phyloP scores from a whole-genome alignment of 92 coral and sea anemone genomes.

The Micromussa lordhowensis region DNA sequence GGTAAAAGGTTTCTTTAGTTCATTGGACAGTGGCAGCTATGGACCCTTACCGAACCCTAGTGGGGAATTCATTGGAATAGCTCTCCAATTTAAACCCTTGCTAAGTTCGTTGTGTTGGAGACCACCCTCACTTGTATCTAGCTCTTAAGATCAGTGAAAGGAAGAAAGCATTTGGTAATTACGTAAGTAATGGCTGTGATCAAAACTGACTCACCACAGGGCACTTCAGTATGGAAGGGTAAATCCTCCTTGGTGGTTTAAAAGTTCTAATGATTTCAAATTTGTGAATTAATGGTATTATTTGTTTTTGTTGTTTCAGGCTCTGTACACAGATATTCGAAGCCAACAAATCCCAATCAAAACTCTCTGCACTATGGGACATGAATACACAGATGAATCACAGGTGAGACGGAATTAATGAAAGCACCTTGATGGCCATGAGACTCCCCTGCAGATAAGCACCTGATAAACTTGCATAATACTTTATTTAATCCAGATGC shows the following conservation, averaged over 20 bases:
- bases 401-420: slow-evolving; percentile 53
- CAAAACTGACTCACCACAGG: neutral
- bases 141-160: too few species aligned
- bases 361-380: slow-evolving; percentile 69
- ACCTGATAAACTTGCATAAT: too few species aligned
- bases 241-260: neutral
- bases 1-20: neutral
- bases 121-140: too few species aligned
- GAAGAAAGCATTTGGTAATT: too few species aligned
- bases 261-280: too few species aligned
- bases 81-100: too few species aligned
- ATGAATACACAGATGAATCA: slow-evolving; percentile 82
- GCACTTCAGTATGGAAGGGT: neutral
- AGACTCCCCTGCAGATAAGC: neutral
- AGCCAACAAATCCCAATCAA: slow-evolving; percentile 86
- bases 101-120: too few species aligned
- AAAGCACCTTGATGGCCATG: neutral
- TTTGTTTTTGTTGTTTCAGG: slow-evolving; percentile 50
- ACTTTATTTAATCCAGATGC: too few species aligned
- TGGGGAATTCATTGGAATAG: too few species aligned
- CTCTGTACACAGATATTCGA: slow-evolving; percentile 86
- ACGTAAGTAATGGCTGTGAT: neutral
- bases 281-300: neutral
- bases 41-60: too few species aligned
- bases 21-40: neutral